A percentile compares a stretch with the other conserved stretches of the same genome.
These are phyloP conservation scores for Anolis apletophallus DNA, from an alignment of 2,797 vertebrate species.

Conservation along the genomic window DNA sequence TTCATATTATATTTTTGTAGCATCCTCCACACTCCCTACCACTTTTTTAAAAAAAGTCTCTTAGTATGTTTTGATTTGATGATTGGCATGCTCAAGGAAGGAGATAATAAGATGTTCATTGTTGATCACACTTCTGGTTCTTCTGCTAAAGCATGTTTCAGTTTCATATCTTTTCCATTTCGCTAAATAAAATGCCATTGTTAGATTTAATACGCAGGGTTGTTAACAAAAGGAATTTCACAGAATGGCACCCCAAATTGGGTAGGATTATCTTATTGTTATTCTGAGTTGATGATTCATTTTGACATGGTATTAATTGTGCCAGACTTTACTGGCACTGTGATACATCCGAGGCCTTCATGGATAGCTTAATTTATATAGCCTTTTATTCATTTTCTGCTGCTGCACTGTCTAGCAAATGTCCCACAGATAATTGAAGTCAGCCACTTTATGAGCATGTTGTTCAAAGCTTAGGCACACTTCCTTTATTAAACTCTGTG, in stretches of 20 bases:
- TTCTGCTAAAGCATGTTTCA: neutral
- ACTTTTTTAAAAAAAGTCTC: neutral
- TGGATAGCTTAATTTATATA: slow-evolving; percentile 3
- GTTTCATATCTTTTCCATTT: neutral
- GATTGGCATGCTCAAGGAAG: neutral
- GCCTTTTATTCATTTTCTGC: slow-evolving; percentile 21
- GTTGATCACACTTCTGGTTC: neutral
- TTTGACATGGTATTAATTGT: slow-evolving; percentile 15
- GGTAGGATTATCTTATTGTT: neutral
- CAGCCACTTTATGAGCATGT: slow-evolving; percentile 17
- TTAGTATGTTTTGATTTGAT: neutral
- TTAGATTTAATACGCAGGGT: neutral
- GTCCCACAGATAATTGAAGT: slow-evolving; percentile 17
- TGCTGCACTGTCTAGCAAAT: neutral
- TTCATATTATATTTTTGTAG: neutral
- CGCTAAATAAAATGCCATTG: neutral
- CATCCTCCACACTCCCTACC: neutral
- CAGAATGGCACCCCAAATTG: neutral
- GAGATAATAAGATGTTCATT: neutral
- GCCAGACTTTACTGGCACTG: neutral
- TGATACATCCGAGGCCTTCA: slow-evolving; percentile 8
- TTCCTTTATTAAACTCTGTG: slow-evolving; percentile 13
- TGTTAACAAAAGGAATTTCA: neutral
- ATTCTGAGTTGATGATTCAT: neutral
- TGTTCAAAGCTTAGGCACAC: slow-evolving; percentile 19